These are phyloP conservation scores for Percopsis omiscomaycus DNA, from an alignment of 2,797 vertebrate species.

Conservation along the genomic window DNA sequence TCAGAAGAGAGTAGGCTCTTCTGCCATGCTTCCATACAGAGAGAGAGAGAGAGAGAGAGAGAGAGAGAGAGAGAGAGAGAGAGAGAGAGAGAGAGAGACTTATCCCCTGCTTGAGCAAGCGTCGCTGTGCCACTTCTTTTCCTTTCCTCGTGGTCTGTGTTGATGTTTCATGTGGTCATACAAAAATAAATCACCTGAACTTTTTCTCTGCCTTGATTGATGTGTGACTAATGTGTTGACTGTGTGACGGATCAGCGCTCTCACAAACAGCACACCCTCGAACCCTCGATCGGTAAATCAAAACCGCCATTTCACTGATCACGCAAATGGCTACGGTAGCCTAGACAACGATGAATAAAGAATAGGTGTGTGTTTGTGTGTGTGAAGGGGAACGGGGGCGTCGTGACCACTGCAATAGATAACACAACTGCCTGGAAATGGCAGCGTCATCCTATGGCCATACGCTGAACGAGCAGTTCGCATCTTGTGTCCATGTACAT, in stretches of 20 bases:
- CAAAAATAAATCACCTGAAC: conserved; percentile 76
- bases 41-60: conserved; percentile 42
- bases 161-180: conserved; percentile 54
- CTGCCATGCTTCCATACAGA: conserved; percentile 23
- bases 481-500: conserved; percentile 26
- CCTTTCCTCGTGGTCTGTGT: conserved; percentile 28
- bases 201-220: conserved; percentile 60
- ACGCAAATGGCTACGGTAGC: too few species aligned
- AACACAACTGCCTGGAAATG: too few species aligned
- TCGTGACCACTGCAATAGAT: too few species aligned
- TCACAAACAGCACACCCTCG: background rate
- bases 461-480: conserved; percentile 11
- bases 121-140: conserved; percentile 34
- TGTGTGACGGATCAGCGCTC: background rate
- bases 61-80: conserved; percentile 15
- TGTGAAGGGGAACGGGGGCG: too few species aligned
- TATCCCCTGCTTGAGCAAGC: conserved; percentile 51
- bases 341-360: too few species aligned
- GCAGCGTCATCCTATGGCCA: too few species aligned
- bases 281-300: background rate
- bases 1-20: conserved; percentile 90
- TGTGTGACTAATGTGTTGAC: conserved; percentile 7
- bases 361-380: too few species aligned
- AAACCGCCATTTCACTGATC: background rate
- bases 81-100: conserved; percentile 41